phyloP scores from a whole-genome alignment of 1,140 invertebrate genomes.

The Coenobita brevimanus region DNA sequence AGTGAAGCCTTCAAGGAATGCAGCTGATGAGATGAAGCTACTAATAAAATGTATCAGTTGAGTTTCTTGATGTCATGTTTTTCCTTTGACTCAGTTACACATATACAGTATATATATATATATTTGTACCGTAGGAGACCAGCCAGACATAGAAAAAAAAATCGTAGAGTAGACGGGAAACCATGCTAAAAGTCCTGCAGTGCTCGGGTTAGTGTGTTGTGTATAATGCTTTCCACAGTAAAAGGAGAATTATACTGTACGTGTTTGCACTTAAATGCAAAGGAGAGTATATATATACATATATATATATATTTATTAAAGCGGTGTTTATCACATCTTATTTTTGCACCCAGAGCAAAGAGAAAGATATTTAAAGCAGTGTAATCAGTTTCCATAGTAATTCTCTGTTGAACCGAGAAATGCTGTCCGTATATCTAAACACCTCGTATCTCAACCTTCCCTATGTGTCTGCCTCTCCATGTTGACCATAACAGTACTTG shows the following conservation, averaged over 20 bases:
- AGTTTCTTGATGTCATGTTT: background rate
- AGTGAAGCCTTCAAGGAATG: too few relatives aligned
- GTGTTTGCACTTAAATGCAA: too few relatives aligned
- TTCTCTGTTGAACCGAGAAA: slow-evolving; percentile 37
- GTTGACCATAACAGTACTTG: slow-evolving; percentile 2
- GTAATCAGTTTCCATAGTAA: background rate
- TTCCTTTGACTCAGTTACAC: background rate
- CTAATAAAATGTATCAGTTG: too few relatives aligned
- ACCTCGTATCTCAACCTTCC: slow-evolving; percentile 62
- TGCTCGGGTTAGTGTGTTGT: too few relatives aligned
- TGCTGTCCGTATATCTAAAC: slow-evolving; percentile 49
- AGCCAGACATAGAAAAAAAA: slow-evolving; percentile 6
- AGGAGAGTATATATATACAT: too few relatives aligned
- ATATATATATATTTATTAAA: too few relatives aligned
- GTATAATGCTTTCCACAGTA: too few relatives aligned
- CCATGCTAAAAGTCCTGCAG: slow-evolving; percentile 33
- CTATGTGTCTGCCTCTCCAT: slow-evolving; percentile 62
- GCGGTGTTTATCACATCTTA: background rate
- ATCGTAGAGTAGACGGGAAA: slow-evolving; percentile 23
- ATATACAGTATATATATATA: slow-evolving; percentile 2
- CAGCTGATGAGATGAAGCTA: too few relatives aligned
- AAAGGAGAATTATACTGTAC: too few relatives aligned
- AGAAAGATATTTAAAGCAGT: too few relatives aligned
- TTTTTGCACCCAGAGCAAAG: too few relatives aligned
- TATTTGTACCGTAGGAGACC: slow-evolving; percentile 41